These are phyloP conservation scores for Drosophila neoperkinsi DNA, from an alignment of 2,888 invertebrate species.

Conservation along the genomic window DNA sequence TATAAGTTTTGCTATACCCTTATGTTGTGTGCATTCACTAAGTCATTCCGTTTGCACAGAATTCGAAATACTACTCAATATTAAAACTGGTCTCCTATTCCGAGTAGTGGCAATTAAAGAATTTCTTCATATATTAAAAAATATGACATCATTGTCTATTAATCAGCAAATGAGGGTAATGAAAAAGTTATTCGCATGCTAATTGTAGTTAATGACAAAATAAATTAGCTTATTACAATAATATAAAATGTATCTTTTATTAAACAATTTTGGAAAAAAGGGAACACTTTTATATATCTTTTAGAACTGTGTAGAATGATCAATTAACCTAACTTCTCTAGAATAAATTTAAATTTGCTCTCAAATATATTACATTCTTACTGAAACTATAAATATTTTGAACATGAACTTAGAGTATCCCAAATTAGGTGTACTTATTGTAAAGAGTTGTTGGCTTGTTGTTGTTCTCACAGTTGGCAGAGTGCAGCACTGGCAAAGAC, in stretches of 20 bases:
- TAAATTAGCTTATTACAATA: not conserved
- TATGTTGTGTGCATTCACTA: not conserved
- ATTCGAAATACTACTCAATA: not conserved
- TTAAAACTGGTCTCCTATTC: not conserved
- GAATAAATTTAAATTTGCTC: not conserved
- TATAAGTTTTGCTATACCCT: constrained; percentile 63
- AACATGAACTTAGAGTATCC: constrained; percentile 11
- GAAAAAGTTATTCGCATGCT: not conserved
- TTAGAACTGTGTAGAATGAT: not conserved
- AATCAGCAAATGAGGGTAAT: not conserved
- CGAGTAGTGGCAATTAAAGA: not conserved
- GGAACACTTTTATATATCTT: not conserved
- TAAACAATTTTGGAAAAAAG: not conserved
- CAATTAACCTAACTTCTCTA: not conserved
- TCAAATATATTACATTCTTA: not conserved
- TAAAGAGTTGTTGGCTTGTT: not conserved
- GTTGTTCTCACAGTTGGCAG: constrained; percentile 48
- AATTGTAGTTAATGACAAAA: not conserved
- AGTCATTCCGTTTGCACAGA: not conserved
- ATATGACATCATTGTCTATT: not conserved
- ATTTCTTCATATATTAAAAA: not conserved
- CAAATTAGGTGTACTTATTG: not conserved
- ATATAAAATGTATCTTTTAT: not conserved
- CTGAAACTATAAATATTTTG: not conserved
- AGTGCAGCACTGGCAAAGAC: constrained; percentile 62